Conservation (phyloP, 1,140 invertebrate genomes). For the Sarcophaga peregrina region DNA sequence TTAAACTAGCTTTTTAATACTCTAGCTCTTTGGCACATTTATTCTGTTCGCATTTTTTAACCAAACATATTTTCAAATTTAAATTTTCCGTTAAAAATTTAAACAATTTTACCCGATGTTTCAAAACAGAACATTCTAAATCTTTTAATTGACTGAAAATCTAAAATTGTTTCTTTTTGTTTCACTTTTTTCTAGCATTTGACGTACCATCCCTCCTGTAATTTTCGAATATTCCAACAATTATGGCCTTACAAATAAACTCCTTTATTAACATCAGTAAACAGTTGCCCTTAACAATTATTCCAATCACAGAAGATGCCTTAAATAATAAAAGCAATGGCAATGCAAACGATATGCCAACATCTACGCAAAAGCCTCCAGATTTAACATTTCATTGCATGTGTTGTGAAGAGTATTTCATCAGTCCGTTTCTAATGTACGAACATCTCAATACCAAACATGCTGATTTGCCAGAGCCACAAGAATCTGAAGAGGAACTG, state of each 20-base stretch:
- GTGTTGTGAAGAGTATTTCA: constrained; percentile 60
- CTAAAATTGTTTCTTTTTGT: too few relatives aligned
- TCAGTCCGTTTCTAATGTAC: constrained; percentile 59
- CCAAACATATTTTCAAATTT: too few relatives aligned
- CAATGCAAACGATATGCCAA: constrained; percentile 45
- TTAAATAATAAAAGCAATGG: not conserved
- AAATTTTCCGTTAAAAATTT: too few relatives aligned
- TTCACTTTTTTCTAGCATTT: not conserved
- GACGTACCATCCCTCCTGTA: not conserved
- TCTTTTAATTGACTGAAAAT: too few relatives aligned
- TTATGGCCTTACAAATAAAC: constrained; percentile 16
- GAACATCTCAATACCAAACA: constrained; percentile 63
- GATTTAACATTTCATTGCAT: constrained; percentile 65
- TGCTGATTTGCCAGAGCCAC: constrained; percentile 47
- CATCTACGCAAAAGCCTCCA: constrained; percentile 49
- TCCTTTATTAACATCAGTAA: not conserved
- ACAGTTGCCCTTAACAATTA: constrained; percentile 24
- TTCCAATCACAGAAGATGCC: constrained; percentile 28
- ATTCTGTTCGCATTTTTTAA: too few relatives aligned
- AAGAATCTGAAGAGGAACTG: constrained; percentile 45
- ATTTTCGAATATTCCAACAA: not conserved
- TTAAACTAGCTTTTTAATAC: too few relatives aligned
- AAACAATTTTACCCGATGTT: too few relatives aligned
- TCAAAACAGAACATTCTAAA: too few relatives aligned
- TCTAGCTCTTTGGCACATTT: too few relatives aligned